phyloP scores from a whole-genome alignment of 2,888 invertebrate genomes.

The Brachylomia viminalis region DNA sequence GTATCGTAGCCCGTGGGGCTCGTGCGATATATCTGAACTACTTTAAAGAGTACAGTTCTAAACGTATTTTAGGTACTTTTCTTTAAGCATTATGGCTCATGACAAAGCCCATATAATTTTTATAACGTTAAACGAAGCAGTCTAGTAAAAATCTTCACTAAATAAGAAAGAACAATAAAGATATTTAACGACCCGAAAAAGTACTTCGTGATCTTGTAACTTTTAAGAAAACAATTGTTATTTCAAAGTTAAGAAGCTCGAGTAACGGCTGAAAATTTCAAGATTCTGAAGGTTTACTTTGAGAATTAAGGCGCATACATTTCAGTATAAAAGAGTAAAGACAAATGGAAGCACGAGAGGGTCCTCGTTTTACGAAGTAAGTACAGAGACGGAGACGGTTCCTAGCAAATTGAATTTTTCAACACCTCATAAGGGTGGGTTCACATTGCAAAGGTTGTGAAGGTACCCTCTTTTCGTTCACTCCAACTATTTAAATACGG shows the following conservation, averaged over 20 bases:
- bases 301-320: constrained; percentile 32
- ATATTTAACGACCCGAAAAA: constrained; percentile 28
- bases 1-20: neutral
- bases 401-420: constrained; percentile 36
- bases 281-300: constrained; percentile 24
- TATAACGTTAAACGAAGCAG: neutral
- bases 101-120: neutral
- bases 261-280: neutral
- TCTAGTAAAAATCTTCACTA: neutral
- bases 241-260: constrained; percentile 24
- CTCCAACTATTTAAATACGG: neutral
- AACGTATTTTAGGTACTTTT: neutral
- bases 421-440: neutral
- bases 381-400: neutral
- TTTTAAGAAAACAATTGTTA: constrained; percentile 27
- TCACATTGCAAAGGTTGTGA: constrained; percentile 13
- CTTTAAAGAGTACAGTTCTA: neutral
- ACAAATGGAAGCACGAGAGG: neutral
- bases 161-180: constrained; percentile 6
- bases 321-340: constrained; percentile 23
- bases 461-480: neutral
- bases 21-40: neutral
- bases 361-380: constrained; percentile 20
- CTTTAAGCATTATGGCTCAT: too few relatives aligned
- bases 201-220: constrained; percentile 16